These are phyloP conservation scores for Hydra vulgaris DNA, from an alignment of 30 jellyfish, hydroid and myxozoan genomes.

Conservation along the genomic window DNA sequence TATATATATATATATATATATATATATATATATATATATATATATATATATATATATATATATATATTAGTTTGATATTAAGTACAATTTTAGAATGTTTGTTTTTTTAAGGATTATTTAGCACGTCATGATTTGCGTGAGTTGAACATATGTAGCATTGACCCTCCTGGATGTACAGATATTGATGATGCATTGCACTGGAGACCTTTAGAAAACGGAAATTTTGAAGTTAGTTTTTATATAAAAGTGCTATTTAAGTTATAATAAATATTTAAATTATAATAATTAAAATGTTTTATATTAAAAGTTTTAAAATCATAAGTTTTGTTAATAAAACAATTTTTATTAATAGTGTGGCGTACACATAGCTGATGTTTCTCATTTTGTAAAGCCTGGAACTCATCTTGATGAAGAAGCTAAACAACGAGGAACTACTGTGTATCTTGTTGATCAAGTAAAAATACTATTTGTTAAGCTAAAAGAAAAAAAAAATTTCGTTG, in stretches of 20 bases:
- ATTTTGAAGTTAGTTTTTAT: slow-evolving; percentile 53
- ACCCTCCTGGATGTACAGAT: slow-evolving; percentile 99
- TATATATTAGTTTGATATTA: no score
- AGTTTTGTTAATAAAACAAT: no score
- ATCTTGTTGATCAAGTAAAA: slow-evolving; percentile 80
- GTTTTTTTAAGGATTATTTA: slow-evolving; percentile 48
- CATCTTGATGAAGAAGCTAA: slow-evolving; percentile 94
- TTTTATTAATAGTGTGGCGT: slow-evolving; percentile 83
- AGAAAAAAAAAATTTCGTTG: no score
- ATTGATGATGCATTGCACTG: slow-evolving; percentile 99
- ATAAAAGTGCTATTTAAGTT: no score
- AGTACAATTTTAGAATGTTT: not conserved
- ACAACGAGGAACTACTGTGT: slow-evolving; percentile 90
- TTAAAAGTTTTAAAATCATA: not conserved
- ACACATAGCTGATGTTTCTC: slow-evolving; percentile 99
- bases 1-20: no score
- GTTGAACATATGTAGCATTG: slow-evolving; percentile 86
- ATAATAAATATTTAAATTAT: not conserved
- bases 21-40: no score
- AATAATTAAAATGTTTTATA: not conserved
- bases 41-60: no score
- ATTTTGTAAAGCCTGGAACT: slow-evolving; percentile 86
- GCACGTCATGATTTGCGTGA: slow-evolving; percentile 81
- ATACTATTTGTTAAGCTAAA: not conserved
- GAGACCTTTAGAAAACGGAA: slow-evolving; percentile 64